Evolutionary conservation across 2,797 vertebrate species (phyloP).

Genomic region (Numenius phaeopus): DNA sequence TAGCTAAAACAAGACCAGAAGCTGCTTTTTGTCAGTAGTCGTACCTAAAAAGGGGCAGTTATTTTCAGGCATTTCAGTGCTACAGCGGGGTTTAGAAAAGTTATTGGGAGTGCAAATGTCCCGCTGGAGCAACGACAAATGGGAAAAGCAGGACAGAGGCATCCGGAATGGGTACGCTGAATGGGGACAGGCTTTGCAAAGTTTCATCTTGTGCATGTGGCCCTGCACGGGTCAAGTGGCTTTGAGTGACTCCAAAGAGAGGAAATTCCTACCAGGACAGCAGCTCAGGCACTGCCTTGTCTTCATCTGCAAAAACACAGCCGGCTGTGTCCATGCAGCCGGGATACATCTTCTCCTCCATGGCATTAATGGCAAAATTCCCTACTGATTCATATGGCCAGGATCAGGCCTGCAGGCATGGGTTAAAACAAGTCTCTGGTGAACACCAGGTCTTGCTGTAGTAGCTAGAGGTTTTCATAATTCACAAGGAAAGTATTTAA

Average conservation of each 20-base stretch:
- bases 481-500: slow-evolving; percentile 15
- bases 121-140: not conserved
- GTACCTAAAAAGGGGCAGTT: not conserved
- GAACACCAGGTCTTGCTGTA: not conserved
- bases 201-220: not conserved
- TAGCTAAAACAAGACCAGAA: not conserved
- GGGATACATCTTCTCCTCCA: not conserved
- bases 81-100: not conserved
- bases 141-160: not conserved
- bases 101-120: not conserved
- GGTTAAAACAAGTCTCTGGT: not conserved
- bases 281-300: not conserved
- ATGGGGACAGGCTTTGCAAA: not conserved
- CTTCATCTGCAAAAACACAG: not conserved
- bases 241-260: not conserved
- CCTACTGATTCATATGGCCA: not conserved
- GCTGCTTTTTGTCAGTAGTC: not conserved
- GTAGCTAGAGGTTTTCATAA: not conserved
- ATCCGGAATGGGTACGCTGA: not conserved
- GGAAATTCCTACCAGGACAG: not conserved
- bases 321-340: not conserved
- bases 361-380: not conserved
- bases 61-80: not conserved
- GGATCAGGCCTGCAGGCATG: not conserved
- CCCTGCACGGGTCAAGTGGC: not conserved